Evolutionary conservation across 2,113 vertebrate genomes (phyloP), one percentile per base, ranked within the genome.

Genomic region (Platichthys stellatus): DNA sequence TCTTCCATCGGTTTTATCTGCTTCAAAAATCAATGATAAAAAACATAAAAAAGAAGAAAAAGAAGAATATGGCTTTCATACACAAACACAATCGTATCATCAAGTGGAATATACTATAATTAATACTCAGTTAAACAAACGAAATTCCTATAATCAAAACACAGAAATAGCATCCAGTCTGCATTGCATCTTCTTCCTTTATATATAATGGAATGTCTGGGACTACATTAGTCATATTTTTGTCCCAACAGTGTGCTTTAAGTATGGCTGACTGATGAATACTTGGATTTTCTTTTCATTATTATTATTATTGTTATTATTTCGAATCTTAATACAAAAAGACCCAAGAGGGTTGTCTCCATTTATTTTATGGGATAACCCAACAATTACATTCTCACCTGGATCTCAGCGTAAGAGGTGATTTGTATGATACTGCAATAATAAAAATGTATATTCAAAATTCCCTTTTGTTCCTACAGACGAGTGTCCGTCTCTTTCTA

Each of bases 201-300:
- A 86, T 84, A 86, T 73, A 74, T 91, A 80, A 87, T 90, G 92
- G 90, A 93, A 93, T 93, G 89, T 93, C 78, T 81, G 89, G 90
- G 88, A 87, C 88, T 21, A 73, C 47, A 47, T 90, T 86, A 68
- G 76, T 91, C 80, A 85, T 84, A 79, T 69, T 83, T 84, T 76
- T 85, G 78, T 87, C 91, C 86, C 84, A 84, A 82, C 85, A 86
- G 86, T 93, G 92, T 93, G 92, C 92, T 93, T 93, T 92, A 88
- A 87, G 78, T 92, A 88, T 84, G 89, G 86, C 91, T 89, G 88
- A 90, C 81, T 76, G 73, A 88, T 80, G 77, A 85, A 79, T 78
- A 82, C 43, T 83, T 79, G 28, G 1, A 18, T 59, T 66, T 65
- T 80, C 63, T 76, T 51, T 28, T 54, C 2, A 64, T 71, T 35